Evolutionary conservation across 1,140 invertebrate species (phyloP), one percentile per base, ranked within the genome.

Genomic region (Adoxophyes honmai): DNA sequence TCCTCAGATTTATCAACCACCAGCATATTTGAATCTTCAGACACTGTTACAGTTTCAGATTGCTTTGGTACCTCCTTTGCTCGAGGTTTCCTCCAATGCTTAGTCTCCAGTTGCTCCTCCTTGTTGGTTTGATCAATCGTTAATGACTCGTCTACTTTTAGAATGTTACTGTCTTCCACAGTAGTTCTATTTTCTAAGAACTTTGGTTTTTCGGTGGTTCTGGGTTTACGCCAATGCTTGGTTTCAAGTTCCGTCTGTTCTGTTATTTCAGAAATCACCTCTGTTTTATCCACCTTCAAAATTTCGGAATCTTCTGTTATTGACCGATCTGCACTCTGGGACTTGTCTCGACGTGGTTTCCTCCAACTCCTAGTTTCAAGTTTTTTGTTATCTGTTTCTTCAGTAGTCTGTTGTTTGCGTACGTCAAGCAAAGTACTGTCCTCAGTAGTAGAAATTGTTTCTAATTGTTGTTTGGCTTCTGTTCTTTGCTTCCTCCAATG

Each of bases 311-410:
- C 64, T 52, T 66, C 64, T n/a, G 38, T 55, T 21, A 13, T 18
- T 10, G 42, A 58, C 44, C 15, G 56, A 14, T 39, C 15, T 36
- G 52, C 15, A 10, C 10, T 34, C 10, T 58, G 52, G 34, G 33
- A 48, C 37, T 48, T 57, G 42, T 68, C 65, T 35, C 59, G 35
- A 14, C 9, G 6, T 56, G 69, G 58, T 65, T 78, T 78, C 55
- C 83, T 65, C 83, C 83, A 86, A 62, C 79, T 69, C 59, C 65
- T 78, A 34, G 66, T 56, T 68, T 76, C 67, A 55, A 76, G 53
- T 42, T 44, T 35, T 38, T 56, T 42, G 33, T 39, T 15, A n/a
- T 52, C 18, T 10, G 15, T 18, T 54, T 36, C 13, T 7, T 54
- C 52, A 14, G 33, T 37, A 18, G 1, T 37, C 15, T 54, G 33